Evolutionary conservation across 2,113 vertebrate genomes (phyloP).

Genomic region (Leucopternis melanops): DNA sequence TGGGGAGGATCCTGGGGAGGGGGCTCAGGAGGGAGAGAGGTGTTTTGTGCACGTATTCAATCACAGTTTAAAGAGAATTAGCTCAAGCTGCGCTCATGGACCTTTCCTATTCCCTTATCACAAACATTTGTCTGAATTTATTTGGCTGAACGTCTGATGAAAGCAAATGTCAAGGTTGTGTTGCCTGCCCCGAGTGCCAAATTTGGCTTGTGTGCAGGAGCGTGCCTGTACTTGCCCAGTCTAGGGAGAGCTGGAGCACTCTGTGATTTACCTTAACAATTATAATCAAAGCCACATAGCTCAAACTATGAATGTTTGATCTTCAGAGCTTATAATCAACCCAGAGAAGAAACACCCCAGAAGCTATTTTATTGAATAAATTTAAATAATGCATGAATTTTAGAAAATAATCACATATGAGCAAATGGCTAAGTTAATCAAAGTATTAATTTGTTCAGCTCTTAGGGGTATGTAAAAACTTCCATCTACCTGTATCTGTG

Average conservation of each 20-base stretch:
- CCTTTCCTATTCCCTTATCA: neutral
- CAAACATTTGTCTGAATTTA: neutral
- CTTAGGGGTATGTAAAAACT: constrained; percentile 4
- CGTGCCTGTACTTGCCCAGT: neutral
- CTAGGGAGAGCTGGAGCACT: neutral
- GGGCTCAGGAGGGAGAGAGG: neutral
- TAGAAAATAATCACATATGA: neutral
- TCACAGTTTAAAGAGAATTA: neutral
- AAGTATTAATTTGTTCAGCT: constrained; percentile 40
- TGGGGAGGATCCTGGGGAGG: neutral
- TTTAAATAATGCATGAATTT: constrained; percentile 41
- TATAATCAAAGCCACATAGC: neutral
- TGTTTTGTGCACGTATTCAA: neutral
- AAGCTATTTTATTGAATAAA: constrained; percentile 34
- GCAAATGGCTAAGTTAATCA: constrained; percentile 2
- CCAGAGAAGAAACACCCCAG: neutral
- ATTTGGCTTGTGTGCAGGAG: neutral
- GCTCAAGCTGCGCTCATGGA: neutral
- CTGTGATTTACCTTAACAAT: constrained; percentile 16
- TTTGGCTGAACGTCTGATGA: neutral
- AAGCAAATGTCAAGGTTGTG: neutral
- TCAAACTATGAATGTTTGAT: constrained; percentile 4
- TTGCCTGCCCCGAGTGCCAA: neutral
- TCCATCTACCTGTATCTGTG: neutral
- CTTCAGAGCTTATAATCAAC: constrained; percentile 13